phyloP scores from a whole-genome alignment of 1,140 invertebrate genomes.

The Callitettix versicolor region DNA sequence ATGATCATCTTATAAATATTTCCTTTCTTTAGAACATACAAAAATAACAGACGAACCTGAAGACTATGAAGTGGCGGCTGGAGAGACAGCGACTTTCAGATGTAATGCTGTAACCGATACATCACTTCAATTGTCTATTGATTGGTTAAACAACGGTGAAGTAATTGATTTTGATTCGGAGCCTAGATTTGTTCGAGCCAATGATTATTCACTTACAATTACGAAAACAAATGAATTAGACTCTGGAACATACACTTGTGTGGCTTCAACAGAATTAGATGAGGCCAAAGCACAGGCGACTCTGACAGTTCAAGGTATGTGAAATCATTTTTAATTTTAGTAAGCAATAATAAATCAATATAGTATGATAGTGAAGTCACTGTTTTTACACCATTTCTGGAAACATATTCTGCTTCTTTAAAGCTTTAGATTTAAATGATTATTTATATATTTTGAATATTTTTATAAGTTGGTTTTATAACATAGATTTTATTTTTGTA shows the following conservation, averaged over 20 bases:
- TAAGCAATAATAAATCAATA: too few species aligned
- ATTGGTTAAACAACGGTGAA: constrained; percentile 79
- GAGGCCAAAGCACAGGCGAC: constrained; percentile 71
- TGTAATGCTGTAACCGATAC: constrained; percentile 85
- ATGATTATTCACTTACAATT: constrained; percentile 88
- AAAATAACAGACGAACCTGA: constrained; percentile 75
- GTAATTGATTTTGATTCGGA: constrained; percentile 79
- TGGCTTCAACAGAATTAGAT: constrained; percentile 85
- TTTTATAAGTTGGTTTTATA: too few species aligned
- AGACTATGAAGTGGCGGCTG: constrained; percentile 82
- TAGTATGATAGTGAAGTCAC: too few species aligned
- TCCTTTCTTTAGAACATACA: constrained; percentile 52
- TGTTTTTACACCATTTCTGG: too few species aligned
- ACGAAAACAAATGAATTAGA: constrained; percentile 88
- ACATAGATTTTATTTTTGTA: too few species aligned
- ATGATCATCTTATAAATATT: too few species aligned
- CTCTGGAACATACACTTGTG: constrained; percentile 91
- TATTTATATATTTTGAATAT: too few species aligned
- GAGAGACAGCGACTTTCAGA: constrained; percentile 80
- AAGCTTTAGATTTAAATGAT: too few species aligned
- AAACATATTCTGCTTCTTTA: too few species aligned
- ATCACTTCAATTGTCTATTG: constrained; percentile 64
- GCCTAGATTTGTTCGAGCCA: constrained; percentile 68
- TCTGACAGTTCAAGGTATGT: constrained; percentile 75
- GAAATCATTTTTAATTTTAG: too few species aligned